phyloP scores from a whole-genome alignment of 2,888 invertebrate species.

The Athetis lepigone region DNA sequence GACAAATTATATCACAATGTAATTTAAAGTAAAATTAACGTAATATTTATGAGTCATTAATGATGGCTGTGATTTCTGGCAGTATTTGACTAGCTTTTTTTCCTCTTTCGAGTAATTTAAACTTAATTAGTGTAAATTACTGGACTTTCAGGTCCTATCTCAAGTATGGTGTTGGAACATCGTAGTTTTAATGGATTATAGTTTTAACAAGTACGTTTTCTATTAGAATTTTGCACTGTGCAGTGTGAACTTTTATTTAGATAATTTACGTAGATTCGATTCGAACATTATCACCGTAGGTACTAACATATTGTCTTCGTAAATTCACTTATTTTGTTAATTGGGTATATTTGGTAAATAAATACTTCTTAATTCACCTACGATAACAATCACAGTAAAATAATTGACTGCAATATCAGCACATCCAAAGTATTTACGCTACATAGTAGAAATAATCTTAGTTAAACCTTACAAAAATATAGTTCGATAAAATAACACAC shows the following conservation, averaged over 20 bases:
- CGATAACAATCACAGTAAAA: constrained; percentile 25
- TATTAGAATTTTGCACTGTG: constrained; percentile 73
- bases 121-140: constrained; percentile 64
- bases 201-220: constrained; percentile 80
- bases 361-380: constrained; percentile 15
- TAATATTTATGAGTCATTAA: neutral
- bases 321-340: constrained; percentile 21
- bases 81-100: constrained; percentile 25
- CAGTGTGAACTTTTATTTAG: constrained; percentile 61
- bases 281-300: constrained; percentile 29
- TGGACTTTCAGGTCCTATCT: constrained; percentile 87
- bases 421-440: constrained; percentile 22
- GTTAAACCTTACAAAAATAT: neutral
- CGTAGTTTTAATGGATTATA: constrained; percentile 79
- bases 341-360: neutral
- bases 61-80: constrained; percentile 34
- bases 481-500: neutral
- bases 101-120: constrained; percentile 56
- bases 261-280: constrained; percentile 12
- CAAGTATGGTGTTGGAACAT: constrained; percentile 82
- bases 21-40: neutral
- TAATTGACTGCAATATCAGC: constrained; percentile 25
- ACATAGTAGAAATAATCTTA: constrained; percentile 16
- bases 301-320: neutral
- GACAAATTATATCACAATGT: neutral